Evolutionary conservation across 2,113 vertebrate species (phyloP), one percentile per base, ranked within the genome.

Genomic region (Aythya baeri): DNA sequence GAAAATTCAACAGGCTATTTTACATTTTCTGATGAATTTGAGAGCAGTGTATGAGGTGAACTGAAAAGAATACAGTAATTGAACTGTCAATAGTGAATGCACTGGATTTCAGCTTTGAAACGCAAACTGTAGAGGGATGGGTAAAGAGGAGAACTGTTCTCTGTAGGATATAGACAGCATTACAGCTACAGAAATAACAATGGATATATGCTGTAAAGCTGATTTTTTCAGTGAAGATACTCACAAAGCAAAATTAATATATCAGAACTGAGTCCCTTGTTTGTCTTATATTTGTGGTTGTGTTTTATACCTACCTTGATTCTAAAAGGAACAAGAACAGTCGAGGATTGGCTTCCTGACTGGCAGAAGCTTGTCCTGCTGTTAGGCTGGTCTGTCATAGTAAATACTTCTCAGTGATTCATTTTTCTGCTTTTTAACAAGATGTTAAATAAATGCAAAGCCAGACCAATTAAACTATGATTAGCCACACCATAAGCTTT

Each of bases 31-130:
- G 63, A 83, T 76, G 50, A 92, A 62, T 95, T 84, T 85, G 70
- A 93, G 81, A 96, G 49, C 89, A 85, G 93, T 82, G 49, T 77
- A 89, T 78, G 85, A 96, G 67, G 82, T 72, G 80, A 79, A 93
- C 65, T 6, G 34, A 94, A 86, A 97, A 86, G 73, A 71, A 81
- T 79, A 91, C 29, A 94, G 38, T 83, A 89, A 89, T 52, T 83
- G 83, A 94, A 83, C 32, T 72, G 79, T 93, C 84, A 92, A 9
- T 93, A 94, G 88, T 91, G 87, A 95, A 96, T 94, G 88, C 31
- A 68, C 55, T 84, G 78, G 86, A 88, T 95, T 97, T 96, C 79
- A 92, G 83, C 91, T 96, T 89, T 89, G 81, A 91, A 96, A 88
- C 66, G 70, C 57, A 91, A 90, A 86, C 84, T 88, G 31, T 18